Percentiles rank a stretch among this genome's conserved stretches.
Conservation (phyloP, 2,113 vertebrate species). For the Uria lomvia region DNA sequence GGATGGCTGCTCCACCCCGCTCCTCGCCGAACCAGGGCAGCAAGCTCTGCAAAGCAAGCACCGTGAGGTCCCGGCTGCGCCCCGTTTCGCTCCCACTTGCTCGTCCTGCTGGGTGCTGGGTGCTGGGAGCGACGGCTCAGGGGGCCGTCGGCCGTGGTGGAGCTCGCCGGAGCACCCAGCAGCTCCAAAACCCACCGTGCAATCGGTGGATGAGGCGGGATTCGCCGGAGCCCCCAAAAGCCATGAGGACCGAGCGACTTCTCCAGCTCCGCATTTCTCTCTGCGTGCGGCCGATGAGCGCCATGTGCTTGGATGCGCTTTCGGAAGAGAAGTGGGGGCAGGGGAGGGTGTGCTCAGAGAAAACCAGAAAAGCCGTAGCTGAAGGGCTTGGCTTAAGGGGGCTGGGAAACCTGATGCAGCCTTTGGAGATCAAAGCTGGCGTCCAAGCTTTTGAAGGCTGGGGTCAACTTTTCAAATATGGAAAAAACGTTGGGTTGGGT, state of each 20-base stretch:
- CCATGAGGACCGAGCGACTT: background rate
- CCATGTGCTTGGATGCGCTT: background rate
- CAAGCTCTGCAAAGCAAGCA: background rate
- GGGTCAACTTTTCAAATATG: background rate
- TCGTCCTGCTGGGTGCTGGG: background rate
- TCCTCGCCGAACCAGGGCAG: background rate
- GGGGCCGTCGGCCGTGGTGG: background rate
- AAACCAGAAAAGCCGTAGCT: background rate
- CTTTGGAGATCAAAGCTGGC: background rate
- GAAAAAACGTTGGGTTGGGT: background rate
- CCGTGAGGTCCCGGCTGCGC: accelerated
- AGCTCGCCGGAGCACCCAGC: background rate
- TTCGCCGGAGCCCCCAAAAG: background rate
- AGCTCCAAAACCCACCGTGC: background rate
- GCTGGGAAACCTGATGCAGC: background rate
- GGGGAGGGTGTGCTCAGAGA: background rate
- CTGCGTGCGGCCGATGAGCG: accelerated
- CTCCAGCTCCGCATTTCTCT: background rate
- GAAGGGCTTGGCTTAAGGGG: background rate
- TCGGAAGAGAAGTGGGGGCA: background rate
- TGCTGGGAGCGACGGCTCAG: background rate
- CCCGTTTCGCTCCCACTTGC: background rate
- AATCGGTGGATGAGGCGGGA: background rate
- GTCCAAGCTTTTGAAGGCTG: background rate
- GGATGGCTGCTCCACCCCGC: background rate